These are phyloP conservation scores for Scaptomyza tumidula DNA, from an alignment of 2,888 invertebrate species.

Conservation along the genomic window DNA sequence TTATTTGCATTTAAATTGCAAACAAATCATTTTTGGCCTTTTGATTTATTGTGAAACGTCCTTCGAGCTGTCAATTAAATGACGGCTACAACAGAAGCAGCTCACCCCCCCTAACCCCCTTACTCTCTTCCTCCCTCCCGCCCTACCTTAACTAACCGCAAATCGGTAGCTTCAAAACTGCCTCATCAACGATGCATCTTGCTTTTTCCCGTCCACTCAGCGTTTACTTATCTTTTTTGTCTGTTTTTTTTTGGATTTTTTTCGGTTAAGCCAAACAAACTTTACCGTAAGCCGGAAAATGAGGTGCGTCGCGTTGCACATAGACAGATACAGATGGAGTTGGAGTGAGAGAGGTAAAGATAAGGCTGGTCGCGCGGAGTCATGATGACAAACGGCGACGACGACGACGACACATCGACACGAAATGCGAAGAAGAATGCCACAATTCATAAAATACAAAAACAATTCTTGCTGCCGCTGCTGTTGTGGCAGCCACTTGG, in stretches of 20 bases:
- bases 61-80: slow-evolving; percentile 68
- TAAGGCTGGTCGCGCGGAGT: slow-evolving; percentile 28
- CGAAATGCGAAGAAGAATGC: slow-evolving; percentile 55
- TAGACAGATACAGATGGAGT: slow-evolving; percentile 23
- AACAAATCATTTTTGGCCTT: slow-evolving; percentile 69
- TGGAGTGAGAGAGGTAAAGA: slow-evolving; percentile 12
- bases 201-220: slow-evolving; percentile 9
- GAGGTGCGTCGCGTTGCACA: slow-evolving; percentile 60
- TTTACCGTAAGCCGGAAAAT: slow-evolving; percentile 69
- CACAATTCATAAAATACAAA: slow-evolving; percentile 68
- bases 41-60: slow-evolving; percentile 75
- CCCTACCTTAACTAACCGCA: background rate
- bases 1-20: slow-evolving; percentile 79
- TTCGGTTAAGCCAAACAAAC: slow-evolving; percentile 31
- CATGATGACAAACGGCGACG: slow-evolving; percentile 32
- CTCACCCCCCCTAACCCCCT: slow-evolving; percentile 4
- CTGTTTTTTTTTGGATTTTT: slow-evolving; percentile 3
- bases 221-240: slow-evolving; percentile 38
- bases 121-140: background rate
- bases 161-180: slow-evolving; percentile 36
- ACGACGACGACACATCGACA: slow-evolving; percentile 37
- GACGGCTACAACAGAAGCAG: slow-evolving; percentile 44
- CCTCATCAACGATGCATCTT: slow-evolving; percentile 31
- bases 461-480: slow-evolving; percentile 53
- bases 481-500: slow-evolving; percentile 64